Percentiles rank a stretch among this genome's conserved stretches.
Conservation (phyloP, 2,888 invertebrate genomes). For the Heliconius cydno region DNA sequence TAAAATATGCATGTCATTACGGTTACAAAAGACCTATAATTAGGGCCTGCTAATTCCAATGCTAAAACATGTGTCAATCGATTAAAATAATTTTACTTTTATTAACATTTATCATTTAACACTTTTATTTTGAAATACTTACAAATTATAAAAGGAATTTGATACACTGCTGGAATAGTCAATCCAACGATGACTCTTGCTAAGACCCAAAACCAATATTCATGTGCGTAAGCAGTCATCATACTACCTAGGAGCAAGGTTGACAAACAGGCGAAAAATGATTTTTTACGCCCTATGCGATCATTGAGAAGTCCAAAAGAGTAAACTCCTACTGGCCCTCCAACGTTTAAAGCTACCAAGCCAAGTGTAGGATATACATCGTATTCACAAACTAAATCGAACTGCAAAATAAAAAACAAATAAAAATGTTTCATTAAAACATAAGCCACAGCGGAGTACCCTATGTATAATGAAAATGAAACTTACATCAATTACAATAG, state of each 20-base stretch:
- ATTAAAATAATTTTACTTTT: background rate
- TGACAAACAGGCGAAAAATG: slow-evolving; percentile 93
- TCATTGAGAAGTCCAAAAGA: slow-evolving; percentile 94
- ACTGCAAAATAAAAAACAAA: slow-evolving; percentile 83
- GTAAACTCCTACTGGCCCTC: slow-evolving; percentile 95
- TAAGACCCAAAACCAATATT: slow-evolving; percentile 92
- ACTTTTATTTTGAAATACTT: slow-evolving; percentile 65
- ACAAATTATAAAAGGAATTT: slow-evolving; percentile 98
- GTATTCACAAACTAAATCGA: slow-evolving; percentile 93
- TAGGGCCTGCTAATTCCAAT: slow-evolving; percentile 94
- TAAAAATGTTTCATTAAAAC: background rate
- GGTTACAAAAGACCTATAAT: slow-evolving; percentile 95
- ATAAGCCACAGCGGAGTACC: background rate
- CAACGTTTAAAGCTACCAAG: slow-evolving; percentile 92
- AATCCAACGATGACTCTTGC: slow-evolving; percentile 93
- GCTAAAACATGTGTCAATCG: slow-evolving; percentile 82
- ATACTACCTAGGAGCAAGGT: slow-evolving; percentile 92
- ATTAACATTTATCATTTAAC: background rate
- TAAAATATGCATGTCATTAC: slow-evolving; percentile 96
- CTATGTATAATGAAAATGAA: background rate
- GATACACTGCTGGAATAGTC: slow-evolving; percentile 95
- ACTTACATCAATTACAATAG: slow-evolving; percentile 92
- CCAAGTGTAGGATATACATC: slow-evolving; percentile 94
- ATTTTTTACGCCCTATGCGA: slow-evolving; percentile 91
- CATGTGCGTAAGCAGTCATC: slow-evolving; percentile 89